Evolutionary conservation across 2,797 vertebrate genomes (phyloP), one percentile per base, ranked within the genome.

Genomic region (Sciurus carolinensis): DNA sequence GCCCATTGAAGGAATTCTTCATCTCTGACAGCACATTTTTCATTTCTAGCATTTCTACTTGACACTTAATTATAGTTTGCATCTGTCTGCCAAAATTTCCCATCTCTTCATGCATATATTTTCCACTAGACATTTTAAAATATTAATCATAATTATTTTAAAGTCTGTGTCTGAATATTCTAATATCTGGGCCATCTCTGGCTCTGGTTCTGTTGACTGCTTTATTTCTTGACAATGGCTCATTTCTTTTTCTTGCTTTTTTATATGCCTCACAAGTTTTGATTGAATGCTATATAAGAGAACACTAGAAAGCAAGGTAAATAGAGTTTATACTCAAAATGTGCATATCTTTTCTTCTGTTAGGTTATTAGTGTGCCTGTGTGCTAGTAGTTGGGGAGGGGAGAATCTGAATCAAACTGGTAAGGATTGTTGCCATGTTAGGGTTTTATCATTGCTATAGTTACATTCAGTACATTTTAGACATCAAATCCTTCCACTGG

Each of bases 1-100:
- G 24, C 12, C 59, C 77, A 67, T n/a, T 57, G 42, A 89, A 87
- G 44, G 73, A 69, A 90, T 90, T 89, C 57, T 92, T 90, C 64
- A 93, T 90, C 44, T 90, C 85, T 95, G 77, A 94, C 44, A 90
- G 50, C 30, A 13, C 33, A 87, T 94, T 92, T 93, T 88, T 95
- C 72, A 90, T 69, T 87, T 92, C 91, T 90, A 71, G 47, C 17
- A 69, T 57, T 81, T 90, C 50, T 95, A 39, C 28, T 96, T 87
- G 47, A 75, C 52, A 86, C 42, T 94, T 85, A 57, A 76, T 83
- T 81, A 90, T 42, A 67, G 9, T 52, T 96, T 80, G 59, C 67
- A 90, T 90, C 67, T 85, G 73, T 80, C 59, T 79, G 36, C 59
- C 80, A 86, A 94, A 87, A 54, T 50, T 47, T 67, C 24, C 50